Conservation (phyloP, 2,797 vertebrate species). For the Labeo calbasu region DNA sequence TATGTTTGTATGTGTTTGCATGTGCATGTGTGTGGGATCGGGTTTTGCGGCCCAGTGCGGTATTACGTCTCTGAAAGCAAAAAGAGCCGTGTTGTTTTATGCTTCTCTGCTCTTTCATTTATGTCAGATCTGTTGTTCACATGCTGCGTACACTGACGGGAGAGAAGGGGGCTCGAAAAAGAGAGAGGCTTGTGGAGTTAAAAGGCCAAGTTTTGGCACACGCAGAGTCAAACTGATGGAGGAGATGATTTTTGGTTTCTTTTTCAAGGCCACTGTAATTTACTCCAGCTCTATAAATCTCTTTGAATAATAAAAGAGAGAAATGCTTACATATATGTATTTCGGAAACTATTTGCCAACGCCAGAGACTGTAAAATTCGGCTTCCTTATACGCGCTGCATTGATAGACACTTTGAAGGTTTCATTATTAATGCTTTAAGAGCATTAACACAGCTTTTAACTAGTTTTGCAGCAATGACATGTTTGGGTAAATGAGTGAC, state of each 20-base stretch:
- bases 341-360: conserved; percentile 75
- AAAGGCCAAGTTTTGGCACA: conserved; percentile 58
- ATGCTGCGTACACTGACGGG: conserved; percentile 33
- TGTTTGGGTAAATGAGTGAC: conserved; percentile 22
- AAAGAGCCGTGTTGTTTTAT: conserved; percentile 66
- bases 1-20: conserved; percentile 23
- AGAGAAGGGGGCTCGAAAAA: conserved; percentile 37
- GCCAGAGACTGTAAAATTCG: conserved; percentile 54
- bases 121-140: conserved; percentile 69
- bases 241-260: conserved; percentile 68
- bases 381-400: neutral
- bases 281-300: conserved; percentile 68
- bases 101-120: conserved; percentile 69
- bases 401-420: conserved; percentile 42
- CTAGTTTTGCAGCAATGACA: conserved; percentile 36
- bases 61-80: conserved; percentile 60
- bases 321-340: conserved; percentile 62
- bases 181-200: conserved; percentile 39
- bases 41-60: conserved; percentile 25
- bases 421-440: conserved; percentile 40
- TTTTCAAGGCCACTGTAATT: conserved; percentile 73
- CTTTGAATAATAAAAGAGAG: conserved; percentile 72
- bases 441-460: conserved; percentile 43
- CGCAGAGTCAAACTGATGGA: conserved; percentile 62
- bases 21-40: conserved; percentile 42